Evolutionary conservation across 2,888 invertebrate species (phyloP), one percentile per base, ranked within the genome.

Genomic region (Thelaira solivaga): DNA sequence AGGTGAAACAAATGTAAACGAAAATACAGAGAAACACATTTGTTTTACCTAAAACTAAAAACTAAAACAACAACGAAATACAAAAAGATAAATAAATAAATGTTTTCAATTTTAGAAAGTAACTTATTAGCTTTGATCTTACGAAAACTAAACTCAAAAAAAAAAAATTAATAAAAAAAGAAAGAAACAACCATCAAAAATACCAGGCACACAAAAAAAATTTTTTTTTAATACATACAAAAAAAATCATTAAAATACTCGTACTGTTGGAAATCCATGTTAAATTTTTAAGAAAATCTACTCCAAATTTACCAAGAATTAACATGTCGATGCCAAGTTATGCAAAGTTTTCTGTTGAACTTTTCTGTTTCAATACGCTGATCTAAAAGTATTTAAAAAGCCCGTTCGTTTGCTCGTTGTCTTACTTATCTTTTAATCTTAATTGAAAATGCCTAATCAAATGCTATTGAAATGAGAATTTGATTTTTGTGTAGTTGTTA

Each of bases 91-190:
- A 43, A 72, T 55, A 72, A 71, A 74, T 71, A 74, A 74, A 74
- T 65, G 41, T 71, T 74, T 78, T 53, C 69, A 74, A 74, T 71
- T 74, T 78, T 78, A 78, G 78, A 78, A 78, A 78, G 78, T 78
- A 74, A 71, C 69, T 69, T 69, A 78, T 78, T 78, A 69, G 74
- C 74, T 78, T 74, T 78, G 78, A 78, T 78, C 73, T 78, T 69
- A 69, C 18, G 29, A 61, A 64, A 64, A 69, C 13, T 13, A 39
- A 39, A 39, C 4, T 5, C 4, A 6, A 36, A 36, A 36, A 36
- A n/a, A 39, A 39, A 31, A 39, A n/a, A n/a, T n/a, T n/a, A n/a
- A n/a, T n/a, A n/a, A 39, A 31, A 47, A 31, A 47, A 29, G 24
- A 16, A 11, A 5, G 11, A 29, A 45, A 53, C 45, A 62, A 51